phyloP scores from a whole-genome alignment of 1,140 invertebrate genomes.

The Heliconius himera region DNA sequence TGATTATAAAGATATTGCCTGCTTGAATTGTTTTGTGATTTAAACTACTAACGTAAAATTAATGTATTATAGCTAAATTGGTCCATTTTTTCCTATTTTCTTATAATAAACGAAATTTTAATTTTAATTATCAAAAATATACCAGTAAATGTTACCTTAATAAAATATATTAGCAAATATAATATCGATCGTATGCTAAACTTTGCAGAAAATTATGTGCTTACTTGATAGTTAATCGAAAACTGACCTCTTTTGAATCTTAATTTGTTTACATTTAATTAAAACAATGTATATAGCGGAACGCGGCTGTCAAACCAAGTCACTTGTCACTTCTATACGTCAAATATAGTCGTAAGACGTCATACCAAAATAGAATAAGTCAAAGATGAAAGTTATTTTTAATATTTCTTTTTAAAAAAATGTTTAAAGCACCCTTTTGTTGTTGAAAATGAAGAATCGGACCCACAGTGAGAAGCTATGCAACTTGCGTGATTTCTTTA shows the following conservation, averaged over 20 bases:
- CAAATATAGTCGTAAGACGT: slow-evolving; percentile 36
- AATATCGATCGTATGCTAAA: not conserved
- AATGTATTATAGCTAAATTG: no score
- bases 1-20: no score
- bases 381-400: slow-evolving; percentile 80
- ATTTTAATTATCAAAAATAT: no score
- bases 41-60: no score
- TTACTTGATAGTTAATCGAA: not conserved
- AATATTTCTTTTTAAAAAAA: slow-evolving; percentile 62
- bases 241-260: not conserved
- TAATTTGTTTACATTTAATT: slow-evolving; percentile 7
- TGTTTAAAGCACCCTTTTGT: slow-evolving; percentile 46
- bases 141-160: not conserved
- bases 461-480: slow-evolving; percentile 46
- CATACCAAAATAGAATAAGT: slow-evolving; percentile 72
- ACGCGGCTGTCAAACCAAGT: slow-evolving; percentile 40
- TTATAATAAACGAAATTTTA: no score
- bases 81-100: no score
- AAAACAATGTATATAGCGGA: slow-evolving; percentile 23
- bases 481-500: slow-evolving; percentile 48
- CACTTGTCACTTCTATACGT: slow-evolving; percentile 29
- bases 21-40: no score
- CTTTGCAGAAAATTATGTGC: not conserved
- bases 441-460: slow-evolving; percentile 55
- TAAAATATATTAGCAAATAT: not conserved